These are phyloP conservation scores for Lasiurus borealis DNA, from an alignment of 2,113 vertebrate species.

Conservation along the genomic window DNA sequence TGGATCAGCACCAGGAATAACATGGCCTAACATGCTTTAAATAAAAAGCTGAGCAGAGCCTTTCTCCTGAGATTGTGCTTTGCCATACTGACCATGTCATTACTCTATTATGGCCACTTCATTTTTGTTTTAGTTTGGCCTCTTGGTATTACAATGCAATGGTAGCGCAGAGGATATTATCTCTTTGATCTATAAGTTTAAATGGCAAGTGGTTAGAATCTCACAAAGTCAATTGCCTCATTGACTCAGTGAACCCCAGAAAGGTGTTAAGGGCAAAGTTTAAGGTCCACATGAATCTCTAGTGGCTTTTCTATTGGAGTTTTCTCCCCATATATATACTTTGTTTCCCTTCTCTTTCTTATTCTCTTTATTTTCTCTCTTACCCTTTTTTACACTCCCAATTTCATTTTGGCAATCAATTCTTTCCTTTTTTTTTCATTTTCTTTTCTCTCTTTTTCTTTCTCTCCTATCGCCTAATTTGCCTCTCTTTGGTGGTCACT, in stretches of 20 bases:
- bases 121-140: background rate
- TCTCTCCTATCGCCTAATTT: too few relatives aligned
- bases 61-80: background rate
- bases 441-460: too few relatives aligned
- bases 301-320: too few relatives aligned
- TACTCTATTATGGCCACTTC: fast-evolving
- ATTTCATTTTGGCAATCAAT: too few relatives aligned
- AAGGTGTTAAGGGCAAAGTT: slow-evolving; percentile 29
- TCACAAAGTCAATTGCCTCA: background rate
- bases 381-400: too few relatives aligned
- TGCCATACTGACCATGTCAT: background rate
- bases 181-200: slow-evolving; percentile 6
- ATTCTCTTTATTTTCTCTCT: too few relatives aligned
- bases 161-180: background rate
- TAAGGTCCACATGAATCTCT: background rate
- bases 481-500: too few relatives aligned
- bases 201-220: background rate
- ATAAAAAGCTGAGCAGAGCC: slow-evolving; percentile 1
- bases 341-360: too few relatives aligned
- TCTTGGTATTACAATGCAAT: background rate
- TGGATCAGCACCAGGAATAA: background rate
- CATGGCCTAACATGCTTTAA: background rate
- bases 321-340: too few relatives aligned
- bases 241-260: background rate
- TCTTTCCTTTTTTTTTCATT: too few relatives aligned